Percentiles rank a stretch among this genome's conserved stretches.
phyloP scores from a whole-genome alignment of 2,113 vertebrate species.

The Sphyrna mokarran region DNA sequence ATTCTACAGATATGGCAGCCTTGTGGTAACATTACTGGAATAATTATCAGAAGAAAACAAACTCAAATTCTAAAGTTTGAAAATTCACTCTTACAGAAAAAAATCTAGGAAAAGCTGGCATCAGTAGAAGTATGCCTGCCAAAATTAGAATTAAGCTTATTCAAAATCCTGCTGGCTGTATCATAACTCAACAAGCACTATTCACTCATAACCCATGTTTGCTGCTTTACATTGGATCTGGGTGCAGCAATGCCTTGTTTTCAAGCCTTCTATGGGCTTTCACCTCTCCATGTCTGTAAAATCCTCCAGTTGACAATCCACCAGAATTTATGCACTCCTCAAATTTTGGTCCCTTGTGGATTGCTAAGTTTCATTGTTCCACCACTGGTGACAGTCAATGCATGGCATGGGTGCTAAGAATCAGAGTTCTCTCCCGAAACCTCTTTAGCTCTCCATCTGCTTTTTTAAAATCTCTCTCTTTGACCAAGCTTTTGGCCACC shows the following conservation, averaged over 20 bases:
- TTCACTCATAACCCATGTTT: background rate
- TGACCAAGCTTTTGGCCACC: background rate
- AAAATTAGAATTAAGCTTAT: background rate
- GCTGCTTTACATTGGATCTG: background rate
- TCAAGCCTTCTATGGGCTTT: background rate
- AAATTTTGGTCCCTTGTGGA: background rate
- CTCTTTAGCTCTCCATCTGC: background rate
- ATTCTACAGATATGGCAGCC: too few relatives aligned
- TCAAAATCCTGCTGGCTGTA: background rate
- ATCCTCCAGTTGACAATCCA: background rate
- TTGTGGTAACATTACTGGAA: too few relatives aligned
- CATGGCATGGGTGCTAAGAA: background rate
- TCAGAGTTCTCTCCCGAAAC: background rate
- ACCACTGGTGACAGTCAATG: background rate
- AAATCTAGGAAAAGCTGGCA: too few relatives aligned
- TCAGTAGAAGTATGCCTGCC: too few relatives aligned
- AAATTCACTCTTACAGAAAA: too few relatives aligned
- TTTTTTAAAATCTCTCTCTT: background rate
- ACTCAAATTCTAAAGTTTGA: too few relatives aligned
- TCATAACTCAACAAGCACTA: background rate
- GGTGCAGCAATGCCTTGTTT: background rate
- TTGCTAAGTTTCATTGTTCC: background rate
- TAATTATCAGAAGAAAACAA: too few relatives aligned
- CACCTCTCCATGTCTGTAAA: background rate
- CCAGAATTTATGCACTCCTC: too few relatives aligned